Base-by-base conservation (phyloP, 37 sponge, comb jelly and placozoan genomes). In the Agelas oroides region DNA sequence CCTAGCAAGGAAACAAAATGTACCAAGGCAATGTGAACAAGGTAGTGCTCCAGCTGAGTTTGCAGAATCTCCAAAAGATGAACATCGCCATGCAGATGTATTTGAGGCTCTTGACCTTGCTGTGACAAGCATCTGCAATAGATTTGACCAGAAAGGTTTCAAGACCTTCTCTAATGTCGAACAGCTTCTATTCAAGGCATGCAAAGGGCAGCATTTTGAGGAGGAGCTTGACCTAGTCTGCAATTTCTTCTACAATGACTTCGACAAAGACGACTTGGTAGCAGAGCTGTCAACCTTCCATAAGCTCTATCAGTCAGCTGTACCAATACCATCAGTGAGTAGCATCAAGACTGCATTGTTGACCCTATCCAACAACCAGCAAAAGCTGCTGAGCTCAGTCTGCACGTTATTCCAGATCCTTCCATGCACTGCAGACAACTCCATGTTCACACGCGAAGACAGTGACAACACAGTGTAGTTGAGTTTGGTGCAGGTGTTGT, bases 131-230 rank as follows among this genome's bases (percentile, higher is more conserved):
- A 88, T 88, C 54, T 30, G 18, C 15, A 35, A 30, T 57, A 90
- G 90, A 76, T 93, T 93, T 76, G 76, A 93, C 65, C 91, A 94
- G 69, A 37, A 37, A 74, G 89, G 89, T 21, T 87, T 80, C 79
- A 83, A 81, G 37, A 67, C 62, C 38, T 89, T 64, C 67, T 86
- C 91, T 19, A 81, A 76, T 71, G 36, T 93, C 53, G 87, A 93
- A 77, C 83, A 89, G 63, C 69, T 93, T 13, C 55, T 86, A 20
- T 72, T 93, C 31, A 86, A 89, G 74, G 77, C 83, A 60, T 78
- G 82, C 40, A 57, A 53, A 30, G 82, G 78, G 69, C 52, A 81
- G 55, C 25, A 59, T 39, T 73, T 37, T 55, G 71, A 73, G n/a
- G 84, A 79, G 46, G 81, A 88, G 67, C 85, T 84, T 8, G 54